Base-by-base conservation (phyloP, 2,888 invertebrate species). In the Lasioglossum lativentre region DNA sequence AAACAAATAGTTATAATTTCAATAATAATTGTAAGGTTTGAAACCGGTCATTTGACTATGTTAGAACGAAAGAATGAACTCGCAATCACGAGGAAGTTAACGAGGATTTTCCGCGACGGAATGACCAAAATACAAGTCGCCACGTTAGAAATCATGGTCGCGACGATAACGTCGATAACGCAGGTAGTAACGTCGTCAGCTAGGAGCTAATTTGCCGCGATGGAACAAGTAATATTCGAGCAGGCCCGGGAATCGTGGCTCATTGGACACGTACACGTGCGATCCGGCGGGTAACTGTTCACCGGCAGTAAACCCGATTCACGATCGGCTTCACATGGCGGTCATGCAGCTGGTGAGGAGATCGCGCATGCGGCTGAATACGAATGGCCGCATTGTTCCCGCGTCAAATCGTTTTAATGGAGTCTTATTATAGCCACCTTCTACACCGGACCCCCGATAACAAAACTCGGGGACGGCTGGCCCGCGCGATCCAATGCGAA, bases 251-350 rank as follows among this genome's bases (percentile, higher is more conserved):
- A 90, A 90, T 86, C 82, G 88, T 85, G 90, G 86, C 88, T 79
- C 88, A 88, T 88, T 88, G 90, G 88, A 88, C 82, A 86, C 90
- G 90, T 90, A 88, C 88, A 90, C 87, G 87, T 90, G 88, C 83
- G 89, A 90, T 87, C 82, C 73, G 75, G 45, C 85, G 82, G 80
- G 75, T 91, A 91, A 91, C 91, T 86, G 91, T 91, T 91, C 87
- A 87, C 85, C 84, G 86, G 89, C 85, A 87, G 89, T 91, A 91
- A 91, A 91, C 89, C 83, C 90, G 89, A 90, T 91, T 86, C 90
- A 89, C 88, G 86, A 87, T 90, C 85, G 88, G 90, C 83, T 91
- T 91, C 86, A 88, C 90, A 91, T 91, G 87, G 86, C 86, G 87
- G 88, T 91, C 91, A 89, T 89, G 90, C 88, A 90, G 90, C 86